Percentiles rank a stretch among this genome's conserved stretches.
Evolutionary conservation across 2,888 invertebrate genomes (phyloP).

Genomic region (Tenthredo scrophulariae): DNA sequence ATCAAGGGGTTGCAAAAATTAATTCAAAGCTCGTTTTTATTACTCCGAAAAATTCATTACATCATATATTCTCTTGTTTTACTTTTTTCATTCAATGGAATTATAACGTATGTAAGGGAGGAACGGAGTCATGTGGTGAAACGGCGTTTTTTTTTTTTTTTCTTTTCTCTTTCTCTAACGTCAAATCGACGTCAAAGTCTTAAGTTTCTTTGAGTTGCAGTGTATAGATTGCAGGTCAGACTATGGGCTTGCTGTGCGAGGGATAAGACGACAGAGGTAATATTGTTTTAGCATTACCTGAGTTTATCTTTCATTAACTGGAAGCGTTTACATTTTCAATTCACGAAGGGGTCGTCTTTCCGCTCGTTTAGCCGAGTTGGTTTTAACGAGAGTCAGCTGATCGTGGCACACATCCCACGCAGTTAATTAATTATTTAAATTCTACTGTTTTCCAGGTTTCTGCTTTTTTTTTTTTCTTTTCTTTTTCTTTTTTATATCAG

Average conservation of each 20-base stretch:
- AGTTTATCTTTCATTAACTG: slow-evolving; percentile 64
- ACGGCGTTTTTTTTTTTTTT: neutral
- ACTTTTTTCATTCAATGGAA: no score
- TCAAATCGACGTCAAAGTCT: neutral
- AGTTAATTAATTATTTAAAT: slow-evolving; percentile 25
- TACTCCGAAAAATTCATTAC: no score
- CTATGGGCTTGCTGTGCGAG: neutral
- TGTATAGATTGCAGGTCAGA: neutral
- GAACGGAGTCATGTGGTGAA: neutral
- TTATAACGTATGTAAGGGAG: no score
- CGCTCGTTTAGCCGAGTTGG: slow-evolving; percentile 61
- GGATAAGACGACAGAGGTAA: slow-evolving; percentile 49
- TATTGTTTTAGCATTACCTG: slow-evolving; percentile 60
- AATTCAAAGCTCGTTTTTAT: no score
- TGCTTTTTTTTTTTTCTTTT: neutral
- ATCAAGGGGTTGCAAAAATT: no score
- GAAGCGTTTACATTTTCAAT: slow-evolving; percentile 51
- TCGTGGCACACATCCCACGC: slow-evolving; percentile 47
- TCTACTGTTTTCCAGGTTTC: neutral
- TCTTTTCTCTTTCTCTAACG: neutral
- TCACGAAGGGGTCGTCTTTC: slow-evolving; percentile 53
- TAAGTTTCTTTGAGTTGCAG: neutral
- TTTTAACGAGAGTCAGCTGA: slow-evolving; percentile 61
- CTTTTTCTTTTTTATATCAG: neutral
- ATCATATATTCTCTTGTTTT: no score